Evolutionary conservation across 2,797 vertebrate species (phyloP).

Genomic region (Dendrocincla tyrannina): DNA sequence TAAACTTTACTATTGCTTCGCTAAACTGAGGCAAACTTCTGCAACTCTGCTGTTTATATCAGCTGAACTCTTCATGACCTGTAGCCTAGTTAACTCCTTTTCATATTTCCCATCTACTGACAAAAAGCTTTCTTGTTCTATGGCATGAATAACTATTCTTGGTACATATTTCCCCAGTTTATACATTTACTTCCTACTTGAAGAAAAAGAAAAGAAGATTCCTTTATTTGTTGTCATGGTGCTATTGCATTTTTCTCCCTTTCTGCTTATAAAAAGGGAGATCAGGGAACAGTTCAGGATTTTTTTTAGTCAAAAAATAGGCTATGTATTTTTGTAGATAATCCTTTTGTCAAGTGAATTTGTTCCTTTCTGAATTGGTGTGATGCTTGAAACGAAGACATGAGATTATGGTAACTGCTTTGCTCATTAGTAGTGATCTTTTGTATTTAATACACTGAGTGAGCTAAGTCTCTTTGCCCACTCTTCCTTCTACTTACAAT

Average conservation of each 20-base stretch:
- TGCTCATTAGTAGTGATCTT: neutral
- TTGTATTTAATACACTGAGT: neutral
- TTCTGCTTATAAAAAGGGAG: neutral
- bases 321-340: neutral
- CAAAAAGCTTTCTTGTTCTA: neutral
- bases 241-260: neutral
- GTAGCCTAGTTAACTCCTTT: constrained; percentile 12
- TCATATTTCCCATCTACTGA: neutral
- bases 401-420: neutral
- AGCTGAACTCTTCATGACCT: constrained; percentile 35
- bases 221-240: neutral
- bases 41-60: neutral
- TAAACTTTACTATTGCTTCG: neutral
- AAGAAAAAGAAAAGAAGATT: neutral
- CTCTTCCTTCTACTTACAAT: neutral
- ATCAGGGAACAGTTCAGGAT: neutral
- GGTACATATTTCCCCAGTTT: neutral
- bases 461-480: neutral
- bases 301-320: neutral
- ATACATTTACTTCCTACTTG: neutral
- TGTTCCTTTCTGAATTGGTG: neutral
- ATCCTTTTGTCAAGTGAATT: neutral
- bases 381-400: neutral
- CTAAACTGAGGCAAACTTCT: constrained; percentile 9
- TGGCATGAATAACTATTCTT: neutral